A percentile compares a stretch with the other conserved stretches of the same genome.
These are phyloP conservation scores for Micrastur ruficollis DNA, from an alignment of 2,797 vertebrate genomes.

Conservation along the genomic window DNA sequence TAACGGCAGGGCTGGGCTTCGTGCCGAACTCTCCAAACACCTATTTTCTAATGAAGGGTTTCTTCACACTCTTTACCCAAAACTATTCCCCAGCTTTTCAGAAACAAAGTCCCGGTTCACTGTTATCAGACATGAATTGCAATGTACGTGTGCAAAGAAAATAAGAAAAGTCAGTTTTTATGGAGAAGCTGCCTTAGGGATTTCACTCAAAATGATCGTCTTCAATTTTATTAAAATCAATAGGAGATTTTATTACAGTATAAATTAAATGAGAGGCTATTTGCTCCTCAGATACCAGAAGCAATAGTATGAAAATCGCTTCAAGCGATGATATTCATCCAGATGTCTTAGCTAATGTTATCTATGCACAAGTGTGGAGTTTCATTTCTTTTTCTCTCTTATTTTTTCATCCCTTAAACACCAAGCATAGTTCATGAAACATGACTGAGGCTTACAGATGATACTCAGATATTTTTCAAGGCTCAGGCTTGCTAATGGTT, in stretches of 20 bases:
- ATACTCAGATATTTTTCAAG: neutral
- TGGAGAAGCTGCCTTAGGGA: constrained; percentile 58
- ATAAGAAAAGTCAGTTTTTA: constrained; percentile 20
- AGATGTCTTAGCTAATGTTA: constrained; percentile 36
- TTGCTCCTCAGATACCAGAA: constrained; percentile 61
- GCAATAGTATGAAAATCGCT: constrained; percentile 15
- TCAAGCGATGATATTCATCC: constrained; percentile 11
- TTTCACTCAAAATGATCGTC: constrained; percentile 68
- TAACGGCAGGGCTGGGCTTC: too few species aligned
- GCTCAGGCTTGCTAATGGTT: neutral
- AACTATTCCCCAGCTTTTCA: neutral
- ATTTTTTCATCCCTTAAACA: neutral
- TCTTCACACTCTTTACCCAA: neutral
- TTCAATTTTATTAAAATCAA: constrained; percentile 80
- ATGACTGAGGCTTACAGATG: neutral
- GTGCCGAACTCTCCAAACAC: neutral
- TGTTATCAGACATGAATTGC: neutral
- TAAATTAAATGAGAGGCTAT: constrained; percentile 71
- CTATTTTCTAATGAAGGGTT: neutral
- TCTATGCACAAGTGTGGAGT: neutral
- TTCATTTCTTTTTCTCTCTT: neutral
- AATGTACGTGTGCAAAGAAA: neutral
- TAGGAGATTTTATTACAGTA: constrained; percentile 73
- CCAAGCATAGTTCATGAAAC: neutral
- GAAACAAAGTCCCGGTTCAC: neutral